phyloP scores from a whole-genome alignment of 2,113 vertebrate genomes.

The Psittacula cyanocephala region DNA sequence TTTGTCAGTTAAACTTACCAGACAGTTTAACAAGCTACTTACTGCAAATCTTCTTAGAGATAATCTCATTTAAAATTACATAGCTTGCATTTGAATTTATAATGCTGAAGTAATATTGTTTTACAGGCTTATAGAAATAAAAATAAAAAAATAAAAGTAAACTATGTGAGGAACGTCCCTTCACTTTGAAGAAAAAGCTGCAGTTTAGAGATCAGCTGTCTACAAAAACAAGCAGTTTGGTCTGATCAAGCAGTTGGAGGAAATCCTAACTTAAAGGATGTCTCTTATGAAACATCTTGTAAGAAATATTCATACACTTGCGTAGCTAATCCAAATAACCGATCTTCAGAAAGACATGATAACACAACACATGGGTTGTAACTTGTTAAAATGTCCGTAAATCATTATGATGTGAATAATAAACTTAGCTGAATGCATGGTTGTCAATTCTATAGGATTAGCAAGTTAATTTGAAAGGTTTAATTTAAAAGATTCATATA shows the following conservation, averaged over 20 bases:
- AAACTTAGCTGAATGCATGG: slow-evolving; percentile 34
- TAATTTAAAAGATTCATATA: slow-evolving; percentile 37
- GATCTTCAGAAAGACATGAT: slow-evolving; percentile 42
- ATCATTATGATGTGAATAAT: slow-evolving; percentile 51
- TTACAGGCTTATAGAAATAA: not conserved
- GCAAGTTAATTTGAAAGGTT: slow-evolving; percentile 33
- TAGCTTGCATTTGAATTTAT: slow-evolving; percentile 3
- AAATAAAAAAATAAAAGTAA: not conserved
- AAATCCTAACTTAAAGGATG: slow-evolving; percentile 20
- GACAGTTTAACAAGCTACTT: slow-evolving; percentile 18
- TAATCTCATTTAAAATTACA: slow-evolving; percentile 40
- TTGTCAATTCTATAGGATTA: slow-evolving; percentile 58
- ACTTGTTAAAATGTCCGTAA: slow-evolving; percentile 26
- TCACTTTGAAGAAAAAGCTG: not conserved
- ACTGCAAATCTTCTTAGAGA: slow-evolving; percentile 24
- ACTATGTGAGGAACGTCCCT: not conserved
- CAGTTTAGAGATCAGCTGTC: not conserved
- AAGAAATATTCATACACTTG: slow-evolving; percentile 5
- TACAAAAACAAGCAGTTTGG: not conserved
- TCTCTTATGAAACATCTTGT: slow-evolving; percentile 19
- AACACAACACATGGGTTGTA: not conserved
- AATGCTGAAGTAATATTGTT: not conserved
- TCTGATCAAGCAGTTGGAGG: slow-evolving; percentile 9
- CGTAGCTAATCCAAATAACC: slow-evolving; percentile 44
- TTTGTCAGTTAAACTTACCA: slow-evolving; percentile 18